Base-by-base conservation (phyloP, 1,140 invertebrate genomes). In the Drosophila nebulosa region DNA sequence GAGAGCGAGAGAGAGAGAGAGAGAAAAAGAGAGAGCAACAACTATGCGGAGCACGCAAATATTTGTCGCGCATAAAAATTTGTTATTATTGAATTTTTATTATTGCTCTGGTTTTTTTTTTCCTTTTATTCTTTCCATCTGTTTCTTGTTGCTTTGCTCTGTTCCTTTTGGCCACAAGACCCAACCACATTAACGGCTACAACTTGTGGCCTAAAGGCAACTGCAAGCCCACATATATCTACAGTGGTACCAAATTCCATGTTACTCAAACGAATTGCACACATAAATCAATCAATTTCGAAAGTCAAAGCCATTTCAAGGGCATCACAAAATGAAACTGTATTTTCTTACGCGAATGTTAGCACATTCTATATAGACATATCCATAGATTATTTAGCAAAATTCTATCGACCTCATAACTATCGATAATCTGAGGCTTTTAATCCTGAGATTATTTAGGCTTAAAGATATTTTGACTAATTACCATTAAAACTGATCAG, bases 71-170 rank as follows among this genome's bases (percentile, higher is more conserved):
- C 83, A 86, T 88, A 64, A 78, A 88, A 88, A 73, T 88, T 86
- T 86, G 76, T 73, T 77, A 81, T 88, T 86, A 86, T 86, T 86
- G 83, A 86, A 76, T 79, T 81, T 75, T 79, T 81, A 76, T 79
- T 78, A 57, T 72, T 68, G 57, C 51, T 57, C 58, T 64, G 63
- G 35, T 57, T 21, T n/a, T n/a, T n/a, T n/a, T n/a, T n/a, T n/a
- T n/a, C n/a, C n/a, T n/a, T n/a, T n/a, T n/a, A n/a, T n/a, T 32
- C 16, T 36, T 35, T 32, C 30, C 30, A 32, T 32, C 30, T 32
- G 30, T 21, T 32, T 21, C 6, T 46, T 35, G 6, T 21, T 27
- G 35, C n/a, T 18, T 10, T 30, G 46, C 51, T 36, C 3, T 42
- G 64, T 26, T 24, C 16, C 30, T 18, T 57, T 57, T 27, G 12